These are phyloP conservation scores for Brachionus rubens DNA, from an alignment of 1,140 invertebrate species.

Conservation along the genomic window DNA sequence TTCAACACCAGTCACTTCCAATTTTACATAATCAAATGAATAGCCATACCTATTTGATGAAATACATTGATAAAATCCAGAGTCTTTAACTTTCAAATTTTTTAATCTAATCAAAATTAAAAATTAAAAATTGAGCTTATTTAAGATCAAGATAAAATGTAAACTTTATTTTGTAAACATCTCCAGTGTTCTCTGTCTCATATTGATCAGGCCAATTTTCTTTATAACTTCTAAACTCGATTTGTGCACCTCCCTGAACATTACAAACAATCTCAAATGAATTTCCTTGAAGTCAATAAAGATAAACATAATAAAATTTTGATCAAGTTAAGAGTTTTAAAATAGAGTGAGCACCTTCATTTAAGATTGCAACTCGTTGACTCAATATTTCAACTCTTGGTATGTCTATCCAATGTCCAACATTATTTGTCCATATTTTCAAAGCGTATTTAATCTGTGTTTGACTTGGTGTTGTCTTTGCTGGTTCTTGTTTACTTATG, in stretches of 20 bases:
- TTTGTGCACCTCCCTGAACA: background rate
- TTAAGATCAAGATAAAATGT: background rate
- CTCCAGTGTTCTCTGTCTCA: constrained; percentile 8
- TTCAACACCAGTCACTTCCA: background rate
- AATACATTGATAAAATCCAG: constrained; percentile 11
- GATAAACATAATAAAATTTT: background rate
- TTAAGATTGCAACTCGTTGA: background rate
- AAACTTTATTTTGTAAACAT: constrained; percentile 13
- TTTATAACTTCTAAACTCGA: constrained; percentile 27
- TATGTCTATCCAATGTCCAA: background rate
- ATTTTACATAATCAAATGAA: constrained; percentile 9
- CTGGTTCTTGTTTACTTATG: background rate
- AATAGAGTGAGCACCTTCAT: background rate
- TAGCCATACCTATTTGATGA: background rate
- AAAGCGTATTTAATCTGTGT: too few species aligned
- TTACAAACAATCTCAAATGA: constrained; percentile 17
- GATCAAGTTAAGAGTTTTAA: background rate
- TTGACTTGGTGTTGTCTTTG: too few species aligned
- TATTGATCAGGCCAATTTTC: background rate
- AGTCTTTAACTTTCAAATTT: constrained; percentile 11
- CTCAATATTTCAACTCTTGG: constrained; percentile 24
- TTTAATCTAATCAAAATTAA: background rate
- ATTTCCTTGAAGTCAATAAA: background rate
- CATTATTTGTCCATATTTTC: background rate
- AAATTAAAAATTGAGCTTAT: background rate